A percentile compares a stretch with the other conserved stretches of the same genome.
phyloP scores from a whole-genome alignment of 1,140 invertebrate genomes.

The Solenopsis fugax region DNA sequence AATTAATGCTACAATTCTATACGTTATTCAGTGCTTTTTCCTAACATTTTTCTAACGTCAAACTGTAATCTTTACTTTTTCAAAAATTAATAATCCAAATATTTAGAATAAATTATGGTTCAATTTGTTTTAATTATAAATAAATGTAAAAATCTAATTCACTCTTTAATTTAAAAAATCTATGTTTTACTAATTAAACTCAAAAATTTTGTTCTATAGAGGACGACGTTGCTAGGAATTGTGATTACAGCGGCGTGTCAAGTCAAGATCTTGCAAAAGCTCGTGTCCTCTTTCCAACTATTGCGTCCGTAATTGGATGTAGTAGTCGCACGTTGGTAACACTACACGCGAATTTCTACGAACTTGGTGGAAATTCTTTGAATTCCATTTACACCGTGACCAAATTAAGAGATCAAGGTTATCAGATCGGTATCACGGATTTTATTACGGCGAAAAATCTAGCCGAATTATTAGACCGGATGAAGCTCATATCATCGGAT shows the following conservation, averaged over 20 bases:
- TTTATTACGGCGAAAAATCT: conserved; percentile 92
- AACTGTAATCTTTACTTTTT: not conserved
- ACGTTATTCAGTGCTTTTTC: no score
- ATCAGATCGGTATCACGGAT: conserved; percentile 92
- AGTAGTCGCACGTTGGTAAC: conserved; percentile 88
- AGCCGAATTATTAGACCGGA: conserved; percentile 88
- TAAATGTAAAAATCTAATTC: not conserved
- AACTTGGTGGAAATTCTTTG: conserved; percentile 94
- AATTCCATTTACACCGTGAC: conserved; percentile 94
- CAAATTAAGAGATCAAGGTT: conserved; percentile 91
- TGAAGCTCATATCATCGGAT: conserved; percentile 27
- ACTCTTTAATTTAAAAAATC: not conserved
- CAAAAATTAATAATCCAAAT: not conserved
- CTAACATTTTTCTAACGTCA: not conserved
- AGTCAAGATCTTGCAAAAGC: conserved; percentile 88
- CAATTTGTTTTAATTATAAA: not conserved
- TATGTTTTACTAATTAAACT: not conserved
- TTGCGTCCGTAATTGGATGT: conserved; percentile 90
- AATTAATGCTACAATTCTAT: no score
- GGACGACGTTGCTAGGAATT: conserved; percentile 84
- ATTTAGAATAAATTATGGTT: not conserved
- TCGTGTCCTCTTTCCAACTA: conserved; percentile 90
- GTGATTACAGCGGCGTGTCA: conserved; percentile 89
- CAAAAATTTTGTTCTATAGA: conserved; percentile 80
- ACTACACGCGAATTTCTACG: conserved; percentile 91